Evolutionary conservation across 2,888 invertebrate species (phyloP).

Genomic region (Heliconius charithonia): DNA sequence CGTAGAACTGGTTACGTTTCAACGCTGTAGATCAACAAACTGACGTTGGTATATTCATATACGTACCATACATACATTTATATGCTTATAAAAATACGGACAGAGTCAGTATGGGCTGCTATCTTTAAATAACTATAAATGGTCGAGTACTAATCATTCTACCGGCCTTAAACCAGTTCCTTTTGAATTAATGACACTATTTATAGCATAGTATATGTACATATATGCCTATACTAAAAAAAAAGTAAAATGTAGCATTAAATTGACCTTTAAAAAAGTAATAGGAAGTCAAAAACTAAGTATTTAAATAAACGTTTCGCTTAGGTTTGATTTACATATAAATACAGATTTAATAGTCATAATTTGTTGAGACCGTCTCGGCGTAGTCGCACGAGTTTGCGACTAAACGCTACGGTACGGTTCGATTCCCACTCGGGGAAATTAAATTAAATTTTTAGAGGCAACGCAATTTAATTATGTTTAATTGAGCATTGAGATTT

Average conservation of each 20-base stretch:
- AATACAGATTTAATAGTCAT: background rate
- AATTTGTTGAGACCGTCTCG: too few species aligned
- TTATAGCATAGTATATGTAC: background rate
- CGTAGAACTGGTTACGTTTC: background rate
- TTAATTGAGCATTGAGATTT: too few species aligned
- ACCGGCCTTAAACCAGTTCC: background rate
- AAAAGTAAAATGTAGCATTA: constrained; percentile 1
- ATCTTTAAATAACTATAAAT: constrained; percentile 3
- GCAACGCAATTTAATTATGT: too few species aligned
- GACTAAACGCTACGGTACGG: too few species aligned
- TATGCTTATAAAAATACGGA: background rate
- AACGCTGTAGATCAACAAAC: background rate
- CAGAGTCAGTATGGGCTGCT: background rate
- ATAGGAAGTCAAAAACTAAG: background rate
- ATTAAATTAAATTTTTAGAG: too few species aligned
- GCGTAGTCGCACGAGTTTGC: too few species aligned
- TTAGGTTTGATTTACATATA: background rate
- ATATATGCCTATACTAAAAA: background rate
- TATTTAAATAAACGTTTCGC: background rate
- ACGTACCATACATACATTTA: background rate
- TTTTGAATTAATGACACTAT: background rate
- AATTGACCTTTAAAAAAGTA: background rate
- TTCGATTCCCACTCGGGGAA: too few species aligned
- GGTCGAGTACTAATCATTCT: background rate
- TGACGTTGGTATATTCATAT: background rate